Conservation (phyloP, 2,888 invertebrate genomes). For the Pammene fasciana region DNA sequence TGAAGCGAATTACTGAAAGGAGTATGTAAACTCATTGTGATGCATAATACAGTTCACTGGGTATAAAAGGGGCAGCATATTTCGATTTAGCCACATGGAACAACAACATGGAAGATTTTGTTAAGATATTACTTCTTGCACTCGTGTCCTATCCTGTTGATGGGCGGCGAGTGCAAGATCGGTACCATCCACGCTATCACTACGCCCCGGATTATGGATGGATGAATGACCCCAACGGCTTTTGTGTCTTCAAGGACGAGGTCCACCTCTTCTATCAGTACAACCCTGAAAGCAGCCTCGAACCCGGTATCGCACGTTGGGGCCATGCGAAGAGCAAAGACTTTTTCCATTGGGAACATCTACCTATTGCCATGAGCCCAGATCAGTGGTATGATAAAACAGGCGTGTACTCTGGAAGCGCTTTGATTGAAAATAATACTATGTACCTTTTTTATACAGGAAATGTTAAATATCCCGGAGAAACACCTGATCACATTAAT, state of each 20-base stretch:
- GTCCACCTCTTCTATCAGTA: conserved; percentile 81
- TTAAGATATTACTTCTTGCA: conserved; percentile 47
- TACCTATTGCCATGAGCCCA: conserved; percentile 75
- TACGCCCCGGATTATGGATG: conserved; percentile 69
- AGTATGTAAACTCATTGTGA: too few species aligned
- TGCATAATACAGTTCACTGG: too few species aligned
- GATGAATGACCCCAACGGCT: conserved; percentile 84
- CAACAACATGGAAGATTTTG: conserved; percentile 45
- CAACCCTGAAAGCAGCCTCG: conserved; percentile 67
- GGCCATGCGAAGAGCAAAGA: conserved; percentile 77
- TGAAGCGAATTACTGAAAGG: too few species aligned
- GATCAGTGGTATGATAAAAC: conserved; percentile 64
- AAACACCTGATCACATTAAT: conserved; percentile 60
- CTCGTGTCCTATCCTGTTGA: conserved; percentile 47
- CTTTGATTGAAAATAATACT: conserved; percentile 62
- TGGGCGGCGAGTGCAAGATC: conserved; percentile 44
- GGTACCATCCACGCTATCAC: conserved; percentile 66
- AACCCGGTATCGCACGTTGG: conserved; percentile 74
- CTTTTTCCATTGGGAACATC: conserved; percentile 74
- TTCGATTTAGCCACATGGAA: too few species aligned
- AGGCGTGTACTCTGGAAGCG: conserved; percentile 80
- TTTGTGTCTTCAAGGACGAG: conserved; percentile 62
- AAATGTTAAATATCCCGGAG: conserved; percentile 58
- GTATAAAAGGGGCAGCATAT: too few species aligned
- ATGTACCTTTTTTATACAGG: conserved; percentile 73